phyloP scores from a whole-genome alignment of 2,113 vertebrate genomes.

The Morone saxatilis region DNA sequence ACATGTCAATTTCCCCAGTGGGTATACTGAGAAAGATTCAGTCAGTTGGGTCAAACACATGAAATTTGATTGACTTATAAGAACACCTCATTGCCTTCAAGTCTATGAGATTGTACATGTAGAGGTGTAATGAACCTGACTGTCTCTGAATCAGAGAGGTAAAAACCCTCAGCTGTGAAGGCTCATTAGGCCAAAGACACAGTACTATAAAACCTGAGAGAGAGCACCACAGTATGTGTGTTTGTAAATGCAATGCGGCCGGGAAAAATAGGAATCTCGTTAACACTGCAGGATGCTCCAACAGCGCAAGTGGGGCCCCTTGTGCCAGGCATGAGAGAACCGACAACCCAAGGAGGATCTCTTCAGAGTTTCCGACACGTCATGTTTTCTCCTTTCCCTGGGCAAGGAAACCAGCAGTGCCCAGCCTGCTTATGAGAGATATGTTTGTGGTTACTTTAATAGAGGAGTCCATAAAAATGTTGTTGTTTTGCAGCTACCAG shows the following conservation, averaged over 20 bases:
- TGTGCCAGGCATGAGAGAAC: slow-evolving; percentile 33
- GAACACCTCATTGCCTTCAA: not conserved
- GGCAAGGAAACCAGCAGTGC: slow-evolving; percentile 52
- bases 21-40: not conserved
- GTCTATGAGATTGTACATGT: not conserved
- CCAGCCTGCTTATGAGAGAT: slow-evolving; percentile 40
- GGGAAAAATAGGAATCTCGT: slow-evolving; percentile 35
- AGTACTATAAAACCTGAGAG: slow-evolving; percentile 8
- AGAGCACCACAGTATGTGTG: not conserved
- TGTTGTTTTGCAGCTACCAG: slow-evolving; percentile 69
- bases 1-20: not conserved
- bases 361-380: slow-evolving; percentile 69
- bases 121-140: slow-evolving; percentile 11
- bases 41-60: not conserved
- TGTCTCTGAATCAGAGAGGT: slow-evolving; percentile 16
- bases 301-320: slow-evolving; percentile 8
- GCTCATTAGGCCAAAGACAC: slow-evolving; percentile 49
- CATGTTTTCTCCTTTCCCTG: slow-evolving; percentile 52
- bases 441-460: slow-evolving; percentile 72
- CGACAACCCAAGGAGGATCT: slow-evolving; percentile 45
- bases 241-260: slow-evolving; percentile 8
- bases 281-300: slow-evolving; percentile 55
- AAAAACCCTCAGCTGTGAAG: slow-evolving; percentile 34
- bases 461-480: slow-evolving; percentile 66
- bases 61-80: not conserved